phyloP scores from a whole-genome alignment of 2,113 vertebrate species.

The Pachyramphus minor region DNA sequence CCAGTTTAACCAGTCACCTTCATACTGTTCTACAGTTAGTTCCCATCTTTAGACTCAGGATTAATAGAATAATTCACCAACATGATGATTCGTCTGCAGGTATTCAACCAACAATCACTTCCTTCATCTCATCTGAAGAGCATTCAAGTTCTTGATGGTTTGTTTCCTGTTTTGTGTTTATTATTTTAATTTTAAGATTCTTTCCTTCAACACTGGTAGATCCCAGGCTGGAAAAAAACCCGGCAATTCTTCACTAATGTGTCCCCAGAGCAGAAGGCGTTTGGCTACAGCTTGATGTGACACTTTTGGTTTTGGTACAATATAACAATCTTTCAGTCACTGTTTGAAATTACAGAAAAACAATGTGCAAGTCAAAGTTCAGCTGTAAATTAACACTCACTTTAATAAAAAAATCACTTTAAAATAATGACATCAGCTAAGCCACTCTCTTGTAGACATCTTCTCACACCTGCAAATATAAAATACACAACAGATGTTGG shows the following conservation, averaged over 20 bases:
- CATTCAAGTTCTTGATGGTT: neutral
- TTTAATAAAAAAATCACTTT: conserved; percentile 27
- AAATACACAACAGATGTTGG: neutral
- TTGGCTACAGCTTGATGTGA: neutral
- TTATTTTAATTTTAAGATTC: neutral
- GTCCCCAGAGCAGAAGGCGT: neutral
- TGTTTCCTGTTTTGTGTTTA: neutral
- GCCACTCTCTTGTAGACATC: neutral
- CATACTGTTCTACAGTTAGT: neutral
- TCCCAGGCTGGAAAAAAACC: neutral
- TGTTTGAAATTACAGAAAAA: neutral
- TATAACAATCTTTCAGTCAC: neutral
- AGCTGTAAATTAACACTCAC: conserved; percentile 22
- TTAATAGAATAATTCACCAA: neutral
- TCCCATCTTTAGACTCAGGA: neutral
- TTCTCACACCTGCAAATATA: conserved; percentile 34
- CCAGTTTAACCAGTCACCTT: neutral
- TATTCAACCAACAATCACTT: neutral
- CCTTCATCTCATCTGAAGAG: neutral
- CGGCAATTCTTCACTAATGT: neutral
- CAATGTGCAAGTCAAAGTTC: neutral
- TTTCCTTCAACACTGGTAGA: neutral
- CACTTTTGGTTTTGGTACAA: neutral
- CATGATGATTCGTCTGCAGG: neutral
- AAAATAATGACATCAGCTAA: conserved; percentile 4